Evolutionary conservation across 2,113 vertebrate genomes (phyloP).

Genomic region (Sinocyclocheilus maitianheensis): DNA sequence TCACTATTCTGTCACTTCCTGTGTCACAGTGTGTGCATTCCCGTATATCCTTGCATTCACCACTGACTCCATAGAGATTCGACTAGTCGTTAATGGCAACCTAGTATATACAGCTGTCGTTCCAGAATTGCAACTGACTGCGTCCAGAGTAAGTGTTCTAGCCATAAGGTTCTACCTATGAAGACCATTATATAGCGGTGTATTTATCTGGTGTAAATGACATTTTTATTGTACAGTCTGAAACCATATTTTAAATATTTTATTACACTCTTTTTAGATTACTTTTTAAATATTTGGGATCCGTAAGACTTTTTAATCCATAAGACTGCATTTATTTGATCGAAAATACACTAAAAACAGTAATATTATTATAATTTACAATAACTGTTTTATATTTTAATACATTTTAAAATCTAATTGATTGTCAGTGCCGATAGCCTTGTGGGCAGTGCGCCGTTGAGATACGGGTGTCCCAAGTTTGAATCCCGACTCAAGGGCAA

Average conservation of each 20-base stretch:
- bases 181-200: background rate
- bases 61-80: conserved; percentile 96
- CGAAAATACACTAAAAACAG: background rate
- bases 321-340: background rate
- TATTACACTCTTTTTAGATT: background rate
- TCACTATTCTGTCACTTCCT: conserved; percentile 10
- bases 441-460: too few species aligned
- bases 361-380: background rate
- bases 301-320: background rate
- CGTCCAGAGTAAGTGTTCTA: conserved; percentile 86
- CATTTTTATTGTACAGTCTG: background rate
- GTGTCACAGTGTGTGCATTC: conserved; percentile 91
- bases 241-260: background rate
- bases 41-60: conserved; percentile 98
- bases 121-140: conserved; percentile 89
- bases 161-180: background rate
- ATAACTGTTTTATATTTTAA: background rate
- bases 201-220: background rate
- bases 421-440: too few species aligned
- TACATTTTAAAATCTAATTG: background rate
- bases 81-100: conserved; percentile 96
- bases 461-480: too few species aligned
- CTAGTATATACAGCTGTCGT: conserved; percentile 96
- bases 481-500: too few species aligned
- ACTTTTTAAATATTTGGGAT: background rate